phyloP scores from a whole-genome alignment of 1,140 invertebrate species.

The Cecropterus lyciades region DNA sequence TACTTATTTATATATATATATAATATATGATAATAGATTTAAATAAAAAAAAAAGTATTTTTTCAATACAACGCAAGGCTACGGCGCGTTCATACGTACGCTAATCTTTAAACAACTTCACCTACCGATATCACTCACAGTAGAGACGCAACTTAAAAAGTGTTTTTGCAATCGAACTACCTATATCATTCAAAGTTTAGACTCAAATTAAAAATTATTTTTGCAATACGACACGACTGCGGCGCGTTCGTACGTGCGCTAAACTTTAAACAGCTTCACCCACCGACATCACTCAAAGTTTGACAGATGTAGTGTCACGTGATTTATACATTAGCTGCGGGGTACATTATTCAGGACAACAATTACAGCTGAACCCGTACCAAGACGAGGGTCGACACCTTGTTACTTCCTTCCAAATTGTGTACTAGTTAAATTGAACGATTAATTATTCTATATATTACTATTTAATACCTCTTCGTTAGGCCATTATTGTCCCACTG shows the following conservation, averaged over 20 bases:
- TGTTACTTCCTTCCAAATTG: constrained; percentile 4
- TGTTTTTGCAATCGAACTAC: too few species aligned
- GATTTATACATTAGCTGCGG: constrained; percentile 27
- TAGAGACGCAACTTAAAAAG: too few species aligned
- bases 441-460: not conserved
- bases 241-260: not conserved
- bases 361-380: constrained; percentile 25
- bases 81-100: not conserved
- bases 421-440: not conserved
- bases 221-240: too few species aligned
- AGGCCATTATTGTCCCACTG: too few species aligned
- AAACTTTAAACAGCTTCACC: not conserved
- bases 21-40: too few species aligned
- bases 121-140: constrained; percentile 10
- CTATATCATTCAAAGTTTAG: too few species aligned
- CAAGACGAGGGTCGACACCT: constrained; percentile 23
- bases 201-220: too few species aligned
- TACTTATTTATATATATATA: too few species aligned
- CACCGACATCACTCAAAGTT: constrained; percentile 12
- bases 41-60: too few species aligned
- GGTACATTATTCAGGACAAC: constrained; percentile 26
- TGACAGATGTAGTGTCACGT: constrained; percentile 26
- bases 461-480: too few species aligned
- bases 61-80: too few species aligned
- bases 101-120: not conserved